Conservation (phyloP, 2,113 vertebrate species). For the Osmerus mordax region DNA sequence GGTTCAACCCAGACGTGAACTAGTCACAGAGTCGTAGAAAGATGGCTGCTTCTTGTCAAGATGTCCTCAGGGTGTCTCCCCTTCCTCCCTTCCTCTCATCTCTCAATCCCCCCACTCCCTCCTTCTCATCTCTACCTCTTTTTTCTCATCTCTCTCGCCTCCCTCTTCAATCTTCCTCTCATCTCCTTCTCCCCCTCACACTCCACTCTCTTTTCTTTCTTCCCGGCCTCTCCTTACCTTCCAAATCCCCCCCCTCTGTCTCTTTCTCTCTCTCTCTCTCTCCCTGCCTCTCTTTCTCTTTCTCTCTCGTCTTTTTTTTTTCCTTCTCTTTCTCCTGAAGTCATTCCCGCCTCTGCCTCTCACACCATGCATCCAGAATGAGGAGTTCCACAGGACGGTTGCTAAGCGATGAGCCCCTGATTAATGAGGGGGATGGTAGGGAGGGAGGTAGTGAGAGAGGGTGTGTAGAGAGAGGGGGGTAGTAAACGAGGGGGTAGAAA, state of each 20-base stretch:
- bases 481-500: too few relatives aligned
- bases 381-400: conserved; percentile 79
- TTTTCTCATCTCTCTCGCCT: too few relatives aligned
- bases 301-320: conserved; percentile 33
- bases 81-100: conserved; percentile 25
- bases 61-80: conserved; percentile 54
- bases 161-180: background rate
- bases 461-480: background rate
- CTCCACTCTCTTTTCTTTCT: background rate
- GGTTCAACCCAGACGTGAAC: conserved; percentile 27
- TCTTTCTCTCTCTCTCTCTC: conserved; percentile 41
- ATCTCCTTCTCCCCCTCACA: background rate
- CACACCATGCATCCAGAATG: conserved; percentile 76
- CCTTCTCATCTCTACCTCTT: too few relatives aligned
- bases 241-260: conserved; percentile 21
- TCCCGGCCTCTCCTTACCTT: background rate
- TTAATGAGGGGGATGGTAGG: conserved; percentile 69
- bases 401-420: conserved; percentile 91
- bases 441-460: conserved; percentile 14
- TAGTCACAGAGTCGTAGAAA: too few relatives aligned
- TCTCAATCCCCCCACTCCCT: too few relatives aligned
- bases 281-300: conserved; percentile 43
- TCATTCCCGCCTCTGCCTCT: conserved; percentile 16
- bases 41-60: conserved; percentile 21
- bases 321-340: conserved; percentile 35